These are phyloP conservation scores for Lydus trimaculatus DNA, from an alignment of 2,888 invertebrate species.

Conservation along the genomic window DNA sequence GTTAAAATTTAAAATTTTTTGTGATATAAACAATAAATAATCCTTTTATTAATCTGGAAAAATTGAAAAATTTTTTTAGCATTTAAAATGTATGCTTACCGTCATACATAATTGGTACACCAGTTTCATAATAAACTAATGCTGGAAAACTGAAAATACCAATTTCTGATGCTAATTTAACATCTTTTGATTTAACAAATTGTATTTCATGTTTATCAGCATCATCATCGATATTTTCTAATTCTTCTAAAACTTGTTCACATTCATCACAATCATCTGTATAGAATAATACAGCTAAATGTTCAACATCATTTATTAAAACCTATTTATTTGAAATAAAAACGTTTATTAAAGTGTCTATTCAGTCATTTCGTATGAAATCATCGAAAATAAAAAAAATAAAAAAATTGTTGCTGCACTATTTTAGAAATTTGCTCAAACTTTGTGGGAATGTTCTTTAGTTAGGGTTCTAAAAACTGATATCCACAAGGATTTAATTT, in stretches of 20 bases:
- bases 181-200: constrained; percentile 92
- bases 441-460: no score
- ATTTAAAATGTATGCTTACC: constrained; percentile 80
- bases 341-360: no score
- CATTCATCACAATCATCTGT: constrained; percentile 84
- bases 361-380: no score
- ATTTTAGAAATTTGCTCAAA: no score
- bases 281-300: constrained; percentile 91
- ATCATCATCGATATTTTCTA: constrained; percentile 92
- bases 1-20: constrained; percentile 12
- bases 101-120: constrained; percentile 93
- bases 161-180: constrained; percentile 87
- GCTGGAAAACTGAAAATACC: constrained; percentile 93
- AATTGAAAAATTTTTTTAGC: neutral
- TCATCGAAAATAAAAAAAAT: no score
- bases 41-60: neutral
- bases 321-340: no score
- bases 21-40: no score
- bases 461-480: no score
- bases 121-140: constrained; percentile 91
- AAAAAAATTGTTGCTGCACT: no score
- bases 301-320: constrained; percentile 88
- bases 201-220: constrained; percentile 92
- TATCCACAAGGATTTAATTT: no score
- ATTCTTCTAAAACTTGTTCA: constrained; percentile 82